Percentiles rank a stretch among this genome's conserved stretches.
Evolutionary conservation across 2,888 invertebrate species (phyloP).

Genomic region (Drosophila suboccidentalis): DNA sequence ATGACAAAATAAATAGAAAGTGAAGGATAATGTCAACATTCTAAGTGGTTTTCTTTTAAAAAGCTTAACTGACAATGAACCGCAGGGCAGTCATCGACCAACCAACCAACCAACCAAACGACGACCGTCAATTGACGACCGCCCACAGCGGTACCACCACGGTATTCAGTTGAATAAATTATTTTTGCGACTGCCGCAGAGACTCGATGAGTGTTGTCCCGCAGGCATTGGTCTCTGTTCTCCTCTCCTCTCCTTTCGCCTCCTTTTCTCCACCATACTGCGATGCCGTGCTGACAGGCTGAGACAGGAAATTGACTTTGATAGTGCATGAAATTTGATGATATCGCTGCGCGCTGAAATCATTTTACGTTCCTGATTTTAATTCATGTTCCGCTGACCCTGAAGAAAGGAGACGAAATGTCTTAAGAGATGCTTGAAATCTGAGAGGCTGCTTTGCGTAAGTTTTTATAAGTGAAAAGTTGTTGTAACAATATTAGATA

Average conservation of each 20-base stretch:
- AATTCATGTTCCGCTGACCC: constrained; percentile 25
- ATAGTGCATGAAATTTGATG: constrained; percentile 81
- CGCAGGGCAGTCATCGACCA: constrained; percentile 73
- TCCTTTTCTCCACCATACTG: not conserved
- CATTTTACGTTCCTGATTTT: constrained; percentile 59
- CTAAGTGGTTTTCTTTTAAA: constrained; percentile 82
- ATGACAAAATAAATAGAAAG: constrained; percentile 82
- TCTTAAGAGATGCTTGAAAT: not conserved
- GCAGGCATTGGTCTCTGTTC: constrained; percentile 13
- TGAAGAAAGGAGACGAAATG: not conserved
- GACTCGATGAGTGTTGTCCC: constrained; percentile 17
- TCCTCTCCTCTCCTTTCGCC: not conserved
- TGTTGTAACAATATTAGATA: not conserved
- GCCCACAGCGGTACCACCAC: constrained; percentile 55
- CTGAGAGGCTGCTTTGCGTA: not conserved
- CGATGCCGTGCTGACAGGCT: constrained; percentile 8
- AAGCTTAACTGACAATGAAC: constrained; percentile 81
- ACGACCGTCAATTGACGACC: constrained; percentile 26
- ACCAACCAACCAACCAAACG: constrained; percentile 17
- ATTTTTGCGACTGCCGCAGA: constrained; percentile 64
- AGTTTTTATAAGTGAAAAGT: not conserved
- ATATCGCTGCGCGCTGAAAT: constrained; percentile 59
- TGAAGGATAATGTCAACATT: constrained; percentile 83
- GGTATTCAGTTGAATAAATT: constrained; percentile 79
- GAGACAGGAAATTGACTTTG: constrained; percentile 78